Conservation (phyloP, 1,140 invertebrate genomes). For the Macrosteles quadrilineatus region DNA sequence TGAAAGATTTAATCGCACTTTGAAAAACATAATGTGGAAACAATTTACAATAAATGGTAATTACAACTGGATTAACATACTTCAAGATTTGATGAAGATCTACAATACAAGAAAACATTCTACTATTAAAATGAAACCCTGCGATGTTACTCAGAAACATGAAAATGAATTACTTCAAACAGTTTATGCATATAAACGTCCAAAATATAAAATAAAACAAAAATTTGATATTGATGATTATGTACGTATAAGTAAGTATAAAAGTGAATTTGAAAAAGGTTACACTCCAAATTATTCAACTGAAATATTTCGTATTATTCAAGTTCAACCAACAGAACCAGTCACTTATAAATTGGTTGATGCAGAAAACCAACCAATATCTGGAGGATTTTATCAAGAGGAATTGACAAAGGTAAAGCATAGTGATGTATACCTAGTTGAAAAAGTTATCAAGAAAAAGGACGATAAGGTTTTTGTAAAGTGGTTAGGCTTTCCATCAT, state of each 20-base stretch:
- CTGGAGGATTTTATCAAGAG: constrained; percentile 32
- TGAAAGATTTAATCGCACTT: neutral
- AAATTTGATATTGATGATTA: constrained; percentile 31
- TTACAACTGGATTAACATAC: constrained; percentile 5
- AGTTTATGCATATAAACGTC: too few relatives aligned
- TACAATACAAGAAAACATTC: constrained; percentile 18
- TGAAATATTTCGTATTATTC: neutral
- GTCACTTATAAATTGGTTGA: constrained; percentile 30
- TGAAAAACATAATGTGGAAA: neutral
- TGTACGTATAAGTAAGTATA: constrained; percentile 32
- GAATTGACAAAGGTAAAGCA: constrained; percentile 37
- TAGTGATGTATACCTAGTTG: constrained; percentile 45
- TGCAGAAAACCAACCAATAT: constrained; percentile 5
- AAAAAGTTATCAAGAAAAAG: constrained; percentile 38
- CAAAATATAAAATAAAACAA: neutral
- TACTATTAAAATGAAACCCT: constrained; percentile 15
- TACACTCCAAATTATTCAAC: constrained; percentile 33
- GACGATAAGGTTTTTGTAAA: constrained; percentile 32
- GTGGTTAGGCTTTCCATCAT: constrained; percentile 33
- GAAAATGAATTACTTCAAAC: neutral
- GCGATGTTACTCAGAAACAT: neutral
- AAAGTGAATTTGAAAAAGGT: constrained; percentile 30
- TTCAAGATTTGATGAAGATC: neutral
- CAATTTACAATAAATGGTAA: neutral
- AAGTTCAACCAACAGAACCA: constrained; percentile 18